Evolutionary conservation across 92 coral and sea anemone species (phyloP).

Genomic region (Heteractis magnifica): DNA sequence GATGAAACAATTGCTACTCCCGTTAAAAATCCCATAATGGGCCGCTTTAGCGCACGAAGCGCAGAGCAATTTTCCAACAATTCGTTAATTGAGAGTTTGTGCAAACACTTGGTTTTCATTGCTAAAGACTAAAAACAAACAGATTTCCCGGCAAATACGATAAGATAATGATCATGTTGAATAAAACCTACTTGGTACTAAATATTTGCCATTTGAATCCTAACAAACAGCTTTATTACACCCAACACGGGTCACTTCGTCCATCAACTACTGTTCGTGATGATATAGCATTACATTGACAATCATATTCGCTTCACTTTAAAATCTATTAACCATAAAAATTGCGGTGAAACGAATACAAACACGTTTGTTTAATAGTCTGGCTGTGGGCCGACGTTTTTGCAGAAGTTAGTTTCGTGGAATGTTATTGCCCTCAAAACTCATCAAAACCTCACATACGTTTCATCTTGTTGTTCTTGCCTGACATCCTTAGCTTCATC

Average conservation of each 20-base stretch:
- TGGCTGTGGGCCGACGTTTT: not conserved
- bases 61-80: slow-evolving; percentile 6
- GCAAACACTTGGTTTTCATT: slow-evolving; percentile 15
- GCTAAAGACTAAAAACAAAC: slow-evolving; percentile 8
- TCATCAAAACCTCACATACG: not conserved
- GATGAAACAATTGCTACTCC: not conserved
- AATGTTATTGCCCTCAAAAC: not conserved
- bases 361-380: not conserved
- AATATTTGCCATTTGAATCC: not conserved
- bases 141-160: slow-evolving; percentile 10
- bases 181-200: slow-evolving; percentile 19
- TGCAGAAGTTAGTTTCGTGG: not conserved
- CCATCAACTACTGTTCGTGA: not conserved
- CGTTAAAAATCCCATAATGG: not conserved
- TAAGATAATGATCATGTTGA: slow-evolving; percentile 16
- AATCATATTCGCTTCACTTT: not conserved
- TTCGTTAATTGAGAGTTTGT: not conserved
- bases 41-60: not conserved
- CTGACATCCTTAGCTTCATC: slow-evolving; percentile 1
- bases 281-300: not conserved
- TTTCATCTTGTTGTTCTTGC: not conserved
- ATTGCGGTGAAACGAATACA: not conserved
- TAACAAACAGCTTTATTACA: slow-evolving; percentile 6
- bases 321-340: not conserved
- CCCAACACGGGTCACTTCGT: not conserved